Base-by-base conservation (phyloP, 2,797 vertebrate genomes). In the Hoplostethus mediterraneus region DNA sequence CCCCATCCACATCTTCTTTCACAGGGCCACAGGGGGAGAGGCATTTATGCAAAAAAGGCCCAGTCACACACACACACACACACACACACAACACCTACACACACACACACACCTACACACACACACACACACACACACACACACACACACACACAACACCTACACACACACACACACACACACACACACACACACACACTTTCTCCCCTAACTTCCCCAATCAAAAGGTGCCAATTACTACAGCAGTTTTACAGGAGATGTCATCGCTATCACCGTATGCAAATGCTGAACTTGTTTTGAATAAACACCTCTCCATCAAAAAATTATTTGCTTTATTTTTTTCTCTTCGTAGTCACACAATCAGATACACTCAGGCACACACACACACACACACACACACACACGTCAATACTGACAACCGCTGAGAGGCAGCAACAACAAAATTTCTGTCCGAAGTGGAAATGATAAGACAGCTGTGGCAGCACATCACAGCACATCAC, bases 11-110 rank as follows among this genome's bases (percentile, higher is more conserved):
- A 77, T 88, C 79, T 87, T 55, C 70, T 77, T 84, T 87, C 36
- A 62, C 71, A 63, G 21, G 73, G 81, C 83, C 12, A 31, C 82
- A n/a, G 73, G 70, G 73, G 85, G 81, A 56, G 79, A 76, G 45
- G 51, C 71, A 44, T 85, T 86, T 87, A 84, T 91, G 74, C 75
- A 83, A 88, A 90, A 75, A 70, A 69, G 65, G 7, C 63, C 64
- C 54, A 76, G 63, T 42, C 33, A 76, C 44, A 70, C 45, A 75
- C 62, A 9, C 17, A 16, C 59, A 59, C 38, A 59, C 59, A 63
- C 57, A 61, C 51, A 40, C 38, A 40, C 38, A 40, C 38, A 21
- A 54, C 49, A 33, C 6, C 4, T 33, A 6, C 31, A 55, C 30
- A 16, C 53, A 55, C 53, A 33, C 48, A 21, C 48, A 17, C 10